Evolutionary conservation across 2,113 vertebrate genomes (phyloP), one percentile per base, ranked within the genome.

Genomic region (Elephas maximus): DNA sequence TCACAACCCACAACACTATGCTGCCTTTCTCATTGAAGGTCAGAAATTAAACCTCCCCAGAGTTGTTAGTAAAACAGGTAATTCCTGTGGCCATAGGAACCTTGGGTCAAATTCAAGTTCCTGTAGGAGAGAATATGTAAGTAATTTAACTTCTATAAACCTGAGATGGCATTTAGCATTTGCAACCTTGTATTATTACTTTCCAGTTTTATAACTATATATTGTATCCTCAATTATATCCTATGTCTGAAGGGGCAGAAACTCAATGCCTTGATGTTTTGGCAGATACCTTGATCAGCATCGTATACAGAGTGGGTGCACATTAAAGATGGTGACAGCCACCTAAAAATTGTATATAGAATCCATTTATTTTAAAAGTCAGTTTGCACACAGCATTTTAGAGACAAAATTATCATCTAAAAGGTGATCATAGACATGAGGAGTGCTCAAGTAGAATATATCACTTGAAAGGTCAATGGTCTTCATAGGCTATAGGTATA

Each of bases 261-360:
- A 4, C 9, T n/a, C 15, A 1, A 0, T 4, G 3, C 4, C 10
- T n/a, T 26, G 1, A 0, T 4, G 2, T 2, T 11, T 18, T 5
- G 6, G 24, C 11, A 6, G 17, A 37, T 26, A 1, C 14, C 11
- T 20, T 6, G 14, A 6, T 15, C 73, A 21, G 24, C 41, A 10
- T 44, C 15, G 7, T 37, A 1, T 23, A 9, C 0, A 8, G 33
- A 26, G 6, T 5, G 23, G 10, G 33, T 8, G 2, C 20, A 10
- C 1, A 11, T 20, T 15, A 45, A 30, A 20, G 7, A 6, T 6
- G 26, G 11, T 9, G 7, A 7, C 1, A 1, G 45, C 6, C 26
- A 24, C 9, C 12, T 7, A 2, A 30, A 1, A 0, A 1, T 4
- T 24, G 4, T 17, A 0, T 21, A 30, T 2, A 0, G 28, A 71